Conservation (phyloP, 2,797 vertebrate species). For the Dendrocincla tyrannina region DNA sequence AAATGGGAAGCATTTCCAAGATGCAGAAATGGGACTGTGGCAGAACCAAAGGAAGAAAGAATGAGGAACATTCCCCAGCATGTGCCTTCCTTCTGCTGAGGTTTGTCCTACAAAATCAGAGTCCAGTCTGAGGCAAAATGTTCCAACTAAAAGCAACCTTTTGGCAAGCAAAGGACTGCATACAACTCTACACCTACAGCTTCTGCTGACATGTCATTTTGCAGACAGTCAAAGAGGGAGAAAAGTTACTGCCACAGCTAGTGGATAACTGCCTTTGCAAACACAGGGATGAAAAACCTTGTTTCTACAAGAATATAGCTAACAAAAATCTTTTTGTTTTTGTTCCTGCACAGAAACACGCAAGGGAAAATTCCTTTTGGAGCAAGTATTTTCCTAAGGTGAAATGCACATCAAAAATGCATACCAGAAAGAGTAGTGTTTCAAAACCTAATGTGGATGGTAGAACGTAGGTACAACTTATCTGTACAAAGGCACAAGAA, state of each 20-base stretch:
- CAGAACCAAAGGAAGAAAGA: not conserved
- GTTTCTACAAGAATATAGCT: not conserved
- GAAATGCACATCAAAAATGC: not conserved
- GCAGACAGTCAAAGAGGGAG: not conserved
- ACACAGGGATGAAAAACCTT: not conserved
- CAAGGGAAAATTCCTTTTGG: not conserved
- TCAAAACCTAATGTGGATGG: not conserved
- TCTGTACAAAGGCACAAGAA: not conserved
- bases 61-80: too few species aligned
- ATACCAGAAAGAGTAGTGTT: accelerated
- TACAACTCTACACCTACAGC: not conserved
- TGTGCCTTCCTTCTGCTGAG: not conserved
- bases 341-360: not conserved
- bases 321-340: not conserved
- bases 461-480: not conserved
- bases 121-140: not conserved
- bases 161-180: not conserved
- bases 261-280: not conserved
- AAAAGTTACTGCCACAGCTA: not conserved
- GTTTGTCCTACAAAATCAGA: not conserved
- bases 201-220: not conserved
- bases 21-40: not conserved
- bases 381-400: not conserved
- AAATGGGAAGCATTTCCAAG: not conserved
- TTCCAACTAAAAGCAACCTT: not conserved